A percentile compares a stretch with the other conserved stretches of the same genome.
Evolutionary conservation across 1,140 invertebrate species (phyloP).

Genomic region (Drosophila insularis): DNA sequence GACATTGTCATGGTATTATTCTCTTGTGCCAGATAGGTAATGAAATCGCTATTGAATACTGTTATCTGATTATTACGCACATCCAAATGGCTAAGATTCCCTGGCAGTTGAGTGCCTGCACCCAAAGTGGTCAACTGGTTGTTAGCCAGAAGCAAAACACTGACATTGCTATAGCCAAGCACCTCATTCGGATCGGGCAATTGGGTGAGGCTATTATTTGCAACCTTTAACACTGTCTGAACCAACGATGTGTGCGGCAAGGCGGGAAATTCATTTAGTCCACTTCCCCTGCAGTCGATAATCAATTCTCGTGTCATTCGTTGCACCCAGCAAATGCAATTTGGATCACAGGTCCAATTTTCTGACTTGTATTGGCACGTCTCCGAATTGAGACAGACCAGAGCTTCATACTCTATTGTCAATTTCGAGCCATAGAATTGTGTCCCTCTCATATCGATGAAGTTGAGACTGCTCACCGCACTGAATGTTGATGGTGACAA

Average conservation of each 20-base stretch:
- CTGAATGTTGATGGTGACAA: conserved; percentile 37
- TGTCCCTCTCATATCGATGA: conserved; percentile 61
- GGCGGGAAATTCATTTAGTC: conserved; percentile 69
- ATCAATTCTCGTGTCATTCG: conserved; percentile 79
- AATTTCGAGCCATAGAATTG: conserved; percentile 68
- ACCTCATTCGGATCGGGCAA: conserved; percentile 74
- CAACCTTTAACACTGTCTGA: conserved; percentile 83
- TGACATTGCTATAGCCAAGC: conserved; percentile 82
- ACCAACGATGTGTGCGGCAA: conserved; percentile 60
- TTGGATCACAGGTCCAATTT: conserved; percentile 81
- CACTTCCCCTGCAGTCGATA: conserved; percentile 83
- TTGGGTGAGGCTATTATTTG: conserved; percentile 82
- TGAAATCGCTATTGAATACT: conserved; percentile 71
- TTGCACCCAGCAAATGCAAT: conserved; percentile 83
- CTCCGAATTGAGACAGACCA: conserved; percentile 82
- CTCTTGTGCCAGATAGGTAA: conserved; percentile 73
- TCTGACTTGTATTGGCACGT: conserved; percentile 64
- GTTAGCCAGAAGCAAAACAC: conserved; percentile 82
- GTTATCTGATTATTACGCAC: conserved; percentile 84
- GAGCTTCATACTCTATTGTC: conserved; percentile 64
- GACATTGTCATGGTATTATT: conserved; percentile 76
- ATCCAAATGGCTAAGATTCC: conserved; percentile 81
- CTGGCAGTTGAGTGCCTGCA: conserved; percentile 58
- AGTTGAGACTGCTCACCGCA: conserved; percentile 37
- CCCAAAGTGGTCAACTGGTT: conserved; percentile 83